Conservation (phyloP, 2,797 vertebrate species). For the Amblyraja radiata region DNA sequence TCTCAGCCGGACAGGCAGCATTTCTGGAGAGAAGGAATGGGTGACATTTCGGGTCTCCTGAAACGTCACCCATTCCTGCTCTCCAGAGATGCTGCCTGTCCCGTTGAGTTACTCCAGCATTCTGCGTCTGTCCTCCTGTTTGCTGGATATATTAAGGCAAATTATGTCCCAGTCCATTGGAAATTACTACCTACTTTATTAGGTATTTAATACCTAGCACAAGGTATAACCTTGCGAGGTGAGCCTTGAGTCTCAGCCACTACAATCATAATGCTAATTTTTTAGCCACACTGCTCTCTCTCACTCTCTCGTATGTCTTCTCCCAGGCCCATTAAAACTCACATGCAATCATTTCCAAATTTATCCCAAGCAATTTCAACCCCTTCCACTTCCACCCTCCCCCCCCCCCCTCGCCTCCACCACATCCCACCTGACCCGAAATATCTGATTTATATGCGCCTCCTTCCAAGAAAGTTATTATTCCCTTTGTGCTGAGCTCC, state of each 20-base stretch:
- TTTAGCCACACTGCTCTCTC: neutral
- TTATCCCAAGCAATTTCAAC: neutral
- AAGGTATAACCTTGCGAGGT: neutral
- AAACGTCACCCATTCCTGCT: too few species aligned
- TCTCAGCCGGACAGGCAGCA: too few species aligned
- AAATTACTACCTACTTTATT: neutral
- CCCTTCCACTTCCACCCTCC: too few species aligned
- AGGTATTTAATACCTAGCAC: neutral
- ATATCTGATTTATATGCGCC: neutral
- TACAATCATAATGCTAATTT: neutral
- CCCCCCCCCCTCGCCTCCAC: too few species aligned
- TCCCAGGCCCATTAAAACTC: neutral
- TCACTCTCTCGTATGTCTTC: neutral
- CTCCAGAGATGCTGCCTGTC: too few species aligned
- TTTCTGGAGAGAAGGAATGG: too few species aligned
- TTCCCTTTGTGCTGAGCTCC: neutral
- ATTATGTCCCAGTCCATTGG: neutral
- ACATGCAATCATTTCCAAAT: neutral
- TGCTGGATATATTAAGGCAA: neutral
- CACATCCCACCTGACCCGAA: neutral
- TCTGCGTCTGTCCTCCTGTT: neutral
- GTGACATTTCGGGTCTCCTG: too few species aligned
- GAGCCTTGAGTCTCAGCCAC: neutral
- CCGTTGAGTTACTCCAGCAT: too few species aligned
- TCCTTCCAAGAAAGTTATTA: neutral